A percentile compares a stretch with the other conserved stretches of the same genome.
Evolutionary conservation across 2,113 vertebrate species (phyloP).

Genomic region (Girardinichthys multiradiatus): DNA sequence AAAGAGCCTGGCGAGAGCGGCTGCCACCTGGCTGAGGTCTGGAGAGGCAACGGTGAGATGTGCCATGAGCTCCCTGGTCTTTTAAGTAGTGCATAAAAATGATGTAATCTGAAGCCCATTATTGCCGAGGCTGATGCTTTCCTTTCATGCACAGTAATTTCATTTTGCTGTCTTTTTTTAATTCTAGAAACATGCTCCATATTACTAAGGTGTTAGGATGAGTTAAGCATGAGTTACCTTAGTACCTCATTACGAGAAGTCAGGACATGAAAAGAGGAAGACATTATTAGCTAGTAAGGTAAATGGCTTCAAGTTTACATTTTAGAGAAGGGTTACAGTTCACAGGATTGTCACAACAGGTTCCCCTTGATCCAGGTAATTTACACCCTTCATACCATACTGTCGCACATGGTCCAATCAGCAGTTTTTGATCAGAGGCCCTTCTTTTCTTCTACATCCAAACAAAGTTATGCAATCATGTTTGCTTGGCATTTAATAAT

Average conservation of each 20-base stretch:
- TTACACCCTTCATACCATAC: conserved; percentile 37
- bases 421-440: conserved; percentile 62
- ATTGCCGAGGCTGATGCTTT: conserved; percentile 25
- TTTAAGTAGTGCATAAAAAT: conserved; percentile 4
- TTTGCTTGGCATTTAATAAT: neutral
- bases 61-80: neutral
- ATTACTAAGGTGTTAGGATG: conserved; percentile 3
- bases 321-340: conserved; percentile 32
- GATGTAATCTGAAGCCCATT: conserved; percentile 28
- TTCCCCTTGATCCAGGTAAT: conserved; percentile 24
- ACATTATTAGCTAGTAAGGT: neutral
- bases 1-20: conserved; percentile 97
- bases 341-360: conserved; percentile 57
- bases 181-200: conserved; percentile 23
- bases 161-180: neutral
- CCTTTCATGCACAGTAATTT: conserved; percentile 8
- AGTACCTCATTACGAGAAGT: conserved; percentile 20
- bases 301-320: neutral
- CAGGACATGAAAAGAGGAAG: neutral
- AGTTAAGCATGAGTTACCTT: neutral
- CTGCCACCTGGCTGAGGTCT: conserved; percentile 97
- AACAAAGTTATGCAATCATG: conserved; percentile 58
- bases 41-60: conserved; percentile 92
- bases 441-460: conserved; percentile 52
- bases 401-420: conserved; percentile 64